Evolutionary conservation across 2,113 vertebrate species (phyloP), one percentile per base, ranked within the genome.

Genomic region (Pelobates fuscus): DNA sequence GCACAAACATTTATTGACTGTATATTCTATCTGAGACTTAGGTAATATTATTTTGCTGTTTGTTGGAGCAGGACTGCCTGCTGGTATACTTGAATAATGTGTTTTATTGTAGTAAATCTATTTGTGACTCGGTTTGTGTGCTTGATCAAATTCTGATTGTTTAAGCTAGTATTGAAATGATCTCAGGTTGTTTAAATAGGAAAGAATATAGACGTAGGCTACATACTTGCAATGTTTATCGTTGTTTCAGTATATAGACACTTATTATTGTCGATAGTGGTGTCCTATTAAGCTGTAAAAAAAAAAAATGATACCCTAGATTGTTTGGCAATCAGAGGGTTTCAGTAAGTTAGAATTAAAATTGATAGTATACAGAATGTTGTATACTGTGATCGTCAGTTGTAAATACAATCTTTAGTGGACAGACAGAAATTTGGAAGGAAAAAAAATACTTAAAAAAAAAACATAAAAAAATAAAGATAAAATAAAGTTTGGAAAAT

Each of bases 111-210:
- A 88, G 89, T 90, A 84, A 91, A 92, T 95, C 92, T 92, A 91
- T 94, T 90, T 89, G 91, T 96, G 93, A 92, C 84, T 94, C 89
- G 86, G 93, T 91, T 92, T 95, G 89, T 93, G 87, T 92, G 90
- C 84, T 89, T 90, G 83, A 88, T 82, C 83, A 83, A 83, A 78
- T 92, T 86, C 88, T 91, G 90, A 89, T 87, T 88, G 84, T 93
- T 90, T 86, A 89, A 87, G 86, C 89, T 92, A 93, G 87, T 84
- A 92, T 92, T 93, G 84, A 82, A 92, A 91, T 89, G 84, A 93
- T 91, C 92, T 93, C 94, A 90, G 90, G 92, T 94, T 37, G 92
- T 88, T 90, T 91, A 90, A 86, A 85, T 88, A 85, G 86, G 81
- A 24, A 84, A 84, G 80, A 82, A 84, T 85, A 84, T 85, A 84